phyloP scores from a whole-genome alignment of 2,797 vertebrate genomes.

The Otolemur crassicaudatus region DNA sequence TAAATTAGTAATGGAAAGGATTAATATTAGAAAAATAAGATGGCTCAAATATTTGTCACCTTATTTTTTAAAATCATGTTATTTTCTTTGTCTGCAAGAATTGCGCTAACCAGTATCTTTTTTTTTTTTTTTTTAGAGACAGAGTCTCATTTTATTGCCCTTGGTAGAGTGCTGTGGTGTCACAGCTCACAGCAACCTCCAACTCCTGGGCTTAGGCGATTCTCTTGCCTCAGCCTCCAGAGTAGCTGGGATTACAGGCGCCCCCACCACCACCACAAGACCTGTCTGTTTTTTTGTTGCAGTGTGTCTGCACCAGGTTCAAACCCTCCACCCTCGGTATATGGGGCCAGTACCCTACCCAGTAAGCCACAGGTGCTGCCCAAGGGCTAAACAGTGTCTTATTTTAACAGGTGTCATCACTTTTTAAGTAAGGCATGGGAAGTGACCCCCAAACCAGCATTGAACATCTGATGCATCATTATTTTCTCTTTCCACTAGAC shows the following conservation, averaged over 20 bases:
- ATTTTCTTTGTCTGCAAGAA: neutral
- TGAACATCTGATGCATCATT: neutral
- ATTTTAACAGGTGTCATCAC: slow-evolving; percentile 13
- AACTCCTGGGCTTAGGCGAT: too few species aligned
- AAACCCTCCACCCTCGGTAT: too few species aligned
- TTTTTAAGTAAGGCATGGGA: neutral
- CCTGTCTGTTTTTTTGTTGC: too few species aligned
- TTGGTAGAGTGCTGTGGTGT: too few species aligned
- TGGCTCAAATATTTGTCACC: neutral
- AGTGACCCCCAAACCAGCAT: neutral
- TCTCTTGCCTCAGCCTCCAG: too few species aligned
- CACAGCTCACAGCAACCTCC: too few species aligned
- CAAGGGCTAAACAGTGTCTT: neutral
- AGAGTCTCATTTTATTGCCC: too few species aligned
- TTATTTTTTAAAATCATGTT: neutral
- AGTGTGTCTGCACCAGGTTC: too few species aligned
- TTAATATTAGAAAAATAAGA: neutral
- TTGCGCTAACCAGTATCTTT: neutral
- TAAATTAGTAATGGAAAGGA: neutral
- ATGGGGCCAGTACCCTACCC: too few species aligned
- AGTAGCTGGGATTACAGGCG: too few species aligned
- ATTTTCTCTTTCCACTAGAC: neutral
- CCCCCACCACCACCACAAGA: too few species aligned
- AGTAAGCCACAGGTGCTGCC: too few species aligned
- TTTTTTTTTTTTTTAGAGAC: neutral